These are phyloP conservation scores for Mustela lutreola DNA, from an alignment of 2,113 vertebrate genomes.

Conservation along the genomic window DNA sequence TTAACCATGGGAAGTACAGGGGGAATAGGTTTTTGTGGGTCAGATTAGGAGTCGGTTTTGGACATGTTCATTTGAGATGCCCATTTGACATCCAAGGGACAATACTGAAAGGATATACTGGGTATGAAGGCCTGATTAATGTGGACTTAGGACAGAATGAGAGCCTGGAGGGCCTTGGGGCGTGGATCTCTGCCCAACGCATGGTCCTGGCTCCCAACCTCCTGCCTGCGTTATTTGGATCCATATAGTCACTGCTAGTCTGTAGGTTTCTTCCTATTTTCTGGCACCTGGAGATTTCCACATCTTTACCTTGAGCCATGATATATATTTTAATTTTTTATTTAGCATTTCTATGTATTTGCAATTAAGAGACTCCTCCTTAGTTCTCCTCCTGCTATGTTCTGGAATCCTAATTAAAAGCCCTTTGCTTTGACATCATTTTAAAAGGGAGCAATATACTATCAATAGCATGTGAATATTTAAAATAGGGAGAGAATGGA, in stretches of 20 bases:
- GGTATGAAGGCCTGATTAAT: background rate
- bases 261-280: background rate
- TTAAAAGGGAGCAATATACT: background rate
- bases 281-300: background rate
- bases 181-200: background rate
- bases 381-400: background rate
- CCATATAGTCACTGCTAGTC: background rate
- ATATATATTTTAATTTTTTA: background rate
- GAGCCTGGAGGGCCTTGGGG: background rate
- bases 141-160: background rate
- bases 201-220: background rate
- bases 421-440: constrained; percentile 5
- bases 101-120: background rate
- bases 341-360: background rate
- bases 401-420: background rate
- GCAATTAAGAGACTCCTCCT: background rate
- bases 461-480: background rate
- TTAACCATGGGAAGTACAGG: background rate
- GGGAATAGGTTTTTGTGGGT: background rate
- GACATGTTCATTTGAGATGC: background rate
- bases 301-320: background rate
- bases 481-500: background rate
- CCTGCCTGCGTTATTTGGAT: background rate
- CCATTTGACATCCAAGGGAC: background rate
- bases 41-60: background rate